Conservation (phyloP, 2,888 invertebrate species). For the Dynastes hyllus region DNA sequence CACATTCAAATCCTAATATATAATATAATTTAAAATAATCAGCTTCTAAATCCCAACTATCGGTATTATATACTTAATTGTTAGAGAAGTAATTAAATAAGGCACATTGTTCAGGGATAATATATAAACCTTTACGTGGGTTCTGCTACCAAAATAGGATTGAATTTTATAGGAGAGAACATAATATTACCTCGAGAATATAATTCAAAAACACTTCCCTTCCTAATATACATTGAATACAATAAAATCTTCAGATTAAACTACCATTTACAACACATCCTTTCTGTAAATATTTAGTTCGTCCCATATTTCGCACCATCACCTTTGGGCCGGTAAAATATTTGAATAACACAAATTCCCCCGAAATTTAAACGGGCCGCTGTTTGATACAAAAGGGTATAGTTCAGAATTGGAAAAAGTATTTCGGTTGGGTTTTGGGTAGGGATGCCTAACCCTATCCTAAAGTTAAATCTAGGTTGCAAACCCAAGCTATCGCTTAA, state of each 20-base stretch:
- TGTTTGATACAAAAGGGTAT: conserved; percentile 27
- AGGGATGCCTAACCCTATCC: conserved; percentile 33
- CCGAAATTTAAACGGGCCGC: conserved; percentile 42
- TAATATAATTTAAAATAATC: too few species aligned
- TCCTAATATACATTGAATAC: conserved; percentile 14
- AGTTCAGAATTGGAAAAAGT: conserved; percentile 43
- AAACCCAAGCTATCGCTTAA: conserved; percentile 56
- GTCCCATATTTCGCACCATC: conserved; percentile 27
- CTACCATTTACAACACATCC: conserved; percentile 18
- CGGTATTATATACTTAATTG: not conserved
- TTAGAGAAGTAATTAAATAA: not conserved
- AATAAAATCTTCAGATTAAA: conserved; percentile 34
- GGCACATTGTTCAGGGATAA: not conserved
- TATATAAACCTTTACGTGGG: not conserved
- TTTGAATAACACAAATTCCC: conserved; percentile 46
- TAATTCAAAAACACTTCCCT: conserved; percentile 6
- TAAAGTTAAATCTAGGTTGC: conserved; percentile 55
- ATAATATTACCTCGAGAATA: not conserved
- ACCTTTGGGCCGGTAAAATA: conserved; percentile 40
- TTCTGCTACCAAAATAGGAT: not conserved
- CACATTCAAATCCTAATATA: too few species aligned
- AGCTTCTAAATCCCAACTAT: too few species aligned
- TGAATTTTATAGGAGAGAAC: conserved; percentile 17
- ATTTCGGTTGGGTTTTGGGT: conserved; percentile 18
- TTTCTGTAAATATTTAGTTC: conserved; percentile 37